Evolutionary conservation across 2,797 vertebrate genomes (phyloP), one percentile per base, ranked within the genome.

Genomic region (Argyrosomus regius): DNA sequence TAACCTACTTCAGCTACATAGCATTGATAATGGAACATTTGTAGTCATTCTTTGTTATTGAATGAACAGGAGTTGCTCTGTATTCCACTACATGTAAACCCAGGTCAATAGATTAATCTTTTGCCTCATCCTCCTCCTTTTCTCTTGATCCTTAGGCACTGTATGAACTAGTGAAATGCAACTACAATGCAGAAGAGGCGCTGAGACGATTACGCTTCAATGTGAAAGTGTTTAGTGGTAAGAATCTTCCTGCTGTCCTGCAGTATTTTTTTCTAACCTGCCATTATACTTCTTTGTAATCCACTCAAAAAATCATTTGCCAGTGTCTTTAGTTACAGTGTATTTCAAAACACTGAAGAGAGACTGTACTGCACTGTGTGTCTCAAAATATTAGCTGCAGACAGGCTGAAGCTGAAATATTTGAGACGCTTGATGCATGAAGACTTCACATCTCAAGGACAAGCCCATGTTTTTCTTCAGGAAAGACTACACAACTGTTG

Each of bases 121-220:
- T 45, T 56, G 11, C 6, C 39, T 63, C 41, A 26, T 24, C 41
- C 48, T 61, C 2, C 14, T 39, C n/a, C 26, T 52, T 41, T 22
- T 31, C 43, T 80, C 41, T 86, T 63, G 18, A 28, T 71, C 50
- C 79, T 63, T 82, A 96, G 98, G 98, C 97, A 9, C 95, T 99
- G 78, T 99, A 98, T 9, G 97, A 99, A 89, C 92, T 99, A 82
- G 97, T 99, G 71, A 99, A 97, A 89, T 99, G 98, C 92, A 97
- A 96, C 89, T 99, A 98, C 89, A 97, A 97, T 8, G 93, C 94
- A 24, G 98, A 98, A 68, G 98, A 99, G 87, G 98, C 98, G 0
- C 95, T 98, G 74, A 93, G 97, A 78, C 94, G 98, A 88, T 89
- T 98, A 68, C 89, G 91, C 77, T 99, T 99, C 94, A 99, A 99